Evolutionary conservation across 2,113 vertebrate species (phyloP).

Genomic region (Lepisosteus oculatus): DNA sequence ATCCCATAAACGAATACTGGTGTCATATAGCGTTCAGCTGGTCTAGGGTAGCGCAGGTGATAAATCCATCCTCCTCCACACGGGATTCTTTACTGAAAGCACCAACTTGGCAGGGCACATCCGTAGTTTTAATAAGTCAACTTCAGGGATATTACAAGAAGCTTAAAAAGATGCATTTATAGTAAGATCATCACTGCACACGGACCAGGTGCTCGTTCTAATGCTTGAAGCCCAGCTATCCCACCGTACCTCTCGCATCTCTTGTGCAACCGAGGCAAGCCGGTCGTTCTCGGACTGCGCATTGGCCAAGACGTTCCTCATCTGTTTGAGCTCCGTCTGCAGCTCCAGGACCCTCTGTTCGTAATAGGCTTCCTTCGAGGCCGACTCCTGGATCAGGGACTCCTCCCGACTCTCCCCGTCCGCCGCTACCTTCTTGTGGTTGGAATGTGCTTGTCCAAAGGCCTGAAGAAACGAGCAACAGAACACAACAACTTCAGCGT

Average conservation of each 20-base stretch:
- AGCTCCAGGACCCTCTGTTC: constrained; percentile 90
- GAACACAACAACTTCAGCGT: neutral
- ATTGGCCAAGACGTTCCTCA: constrained; percentile 78
- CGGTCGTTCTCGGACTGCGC: constrained; percentile 88
- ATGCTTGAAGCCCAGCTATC: neutral
- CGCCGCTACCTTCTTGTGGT: constrained; percentile 93
- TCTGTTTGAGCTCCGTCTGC: constrained; percentile 88
- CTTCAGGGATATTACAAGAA: too few relatives aligned
- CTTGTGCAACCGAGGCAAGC: constrained; percentile 77
- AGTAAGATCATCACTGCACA: too few relatives aligned
- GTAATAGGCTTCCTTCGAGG: constrained; percentile 93
- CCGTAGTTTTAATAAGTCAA: too few relatives aligned
- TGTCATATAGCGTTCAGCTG: too few relatives aligned
- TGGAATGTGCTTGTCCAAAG: constrained; percentile 90
- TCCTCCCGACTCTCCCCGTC: constrained; percentile 96
- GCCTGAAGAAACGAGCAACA: constrained; percentile 64
- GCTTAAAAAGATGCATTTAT: too few relatives aligned
- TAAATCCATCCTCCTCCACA: too few relatives aligned
- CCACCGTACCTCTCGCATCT: constrained; percentile 83
- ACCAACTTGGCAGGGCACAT: too few relatives aligned
- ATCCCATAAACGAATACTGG: too few relatives aligned
- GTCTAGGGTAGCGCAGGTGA: too few relatives aligned
- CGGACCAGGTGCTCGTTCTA: neutral
- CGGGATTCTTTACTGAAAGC: too few relatives aligned
- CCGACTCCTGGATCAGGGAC: constrained; percentile 91